Conservation (phyloP, 2,797 vertebrate species). For the Atherinosoma microstoma region DNA sequence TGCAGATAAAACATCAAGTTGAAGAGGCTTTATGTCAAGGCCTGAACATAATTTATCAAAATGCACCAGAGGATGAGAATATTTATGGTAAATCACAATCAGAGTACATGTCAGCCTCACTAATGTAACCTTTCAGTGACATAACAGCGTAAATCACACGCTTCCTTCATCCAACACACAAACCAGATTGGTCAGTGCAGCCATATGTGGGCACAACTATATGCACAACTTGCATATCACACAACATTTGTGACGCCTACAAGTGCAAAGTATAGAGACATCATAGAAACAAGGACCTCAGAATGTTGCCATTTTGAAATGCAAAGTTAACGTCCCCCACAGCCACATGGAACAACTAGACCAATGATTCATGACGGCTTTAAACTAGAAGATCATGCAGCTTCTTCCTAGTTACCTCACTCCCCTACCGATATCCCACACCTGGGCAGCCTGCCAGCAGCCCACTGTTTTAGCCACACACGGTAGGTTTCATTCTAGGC, state of each 20-base stretch:
- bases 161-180: constrained; percentile 4
- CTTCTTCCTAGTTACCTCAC: constrained; percentile 67
- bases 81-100: too few species aligned
- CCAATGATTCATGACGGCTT: constrained; percentile 68
- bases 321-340: constrained; percentile 58
- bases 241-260: constrained; percentile 56
- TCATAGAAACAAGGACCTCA: constrained; percentile 29
- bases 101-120: not conserved
- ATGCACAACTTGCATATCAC: constrained; percentile 38
- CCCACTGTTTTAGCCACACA: constrained; percentile 73
- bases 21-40: too few species aligned
- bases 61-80: not conserved
- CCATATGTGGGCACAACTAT: constrained; percentile 33
- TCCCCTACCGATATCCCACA: constrained; percentile 71
- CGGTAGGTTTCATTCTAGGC: constrained; percentile 65
- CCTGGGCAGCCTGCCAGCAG: constrained; percentile 68
- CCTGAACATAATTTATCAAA: too few species aligned
- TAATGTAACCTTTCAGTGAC: not conserved
- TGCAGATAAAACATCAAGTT: too few species aligned
- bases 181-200: not conserved
- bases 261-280: constrained; percentile 40
- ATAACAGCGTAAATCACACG: constrained; percentile 15
- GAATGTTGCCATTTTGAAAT: constrained; percentile 50
- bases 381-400: constrained; percentile 55
- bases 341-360: constrained; percentile 63